These are phyloP conservation scores for Propithecus coquereli DNA, from an alignment of 2,113 vertebrate genomes.

Conservation along the genomic window DNA sequence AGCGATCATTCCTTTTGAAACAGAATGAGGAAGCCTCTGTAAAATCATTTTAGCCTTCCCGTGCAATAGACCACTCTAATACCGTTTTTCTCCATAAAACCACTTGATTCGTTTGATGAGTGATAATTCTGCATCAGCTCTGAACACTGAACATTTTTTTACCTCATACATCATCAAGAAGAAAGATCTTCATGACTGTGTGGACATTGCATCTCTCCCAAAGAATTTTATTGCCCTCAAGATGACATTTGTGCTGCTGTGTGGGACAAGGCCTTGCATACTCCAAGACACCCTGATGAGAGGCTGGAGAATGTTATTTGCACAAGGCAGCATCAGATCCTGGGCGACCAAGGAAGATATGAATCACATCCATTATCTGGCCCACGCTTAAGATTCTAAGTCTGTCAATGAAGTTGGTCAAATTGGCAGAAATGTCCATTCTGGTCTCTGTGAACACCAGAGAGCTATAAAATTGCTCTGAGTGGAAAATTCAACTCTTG, in stretches of 20 bases:
- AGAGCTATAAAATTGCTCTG: constrained; percentile 75
- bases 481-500: constrained; percentile 82
- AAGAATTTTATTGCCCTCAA: constrained; percentile 20
- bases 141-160: background rate
- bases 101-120: background rate
- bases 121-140: background rate
- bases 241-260: background rate
- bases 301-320: constrained; percentile 49
- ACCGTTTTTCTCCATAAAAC: background rate
- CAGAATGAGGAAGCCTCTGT: background rate
- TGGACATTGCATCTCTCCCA: background rate
- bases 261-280: background rate
- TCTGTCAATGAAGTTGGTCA: constrained; percentile 67
- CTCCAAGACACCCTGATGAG: constrained; percentile 11
- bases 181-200: background rate
- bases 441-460: constrained; percentile 64
- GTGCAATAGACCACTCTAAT: background rate
- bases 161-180: background rate
- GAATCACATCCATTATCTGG: constrained; percentile 58
- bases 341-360: background rate
- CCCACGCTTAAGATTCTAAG: constrained; percentile 52
- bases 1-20: background rate
- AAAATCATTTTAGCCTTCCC: background rate
- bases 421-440: constrained; percentile 60
- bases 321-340: background rate